Conservation (phyloP, 2,113 vertebrate genomes). For the Spermophilus dauricus region DNA sequence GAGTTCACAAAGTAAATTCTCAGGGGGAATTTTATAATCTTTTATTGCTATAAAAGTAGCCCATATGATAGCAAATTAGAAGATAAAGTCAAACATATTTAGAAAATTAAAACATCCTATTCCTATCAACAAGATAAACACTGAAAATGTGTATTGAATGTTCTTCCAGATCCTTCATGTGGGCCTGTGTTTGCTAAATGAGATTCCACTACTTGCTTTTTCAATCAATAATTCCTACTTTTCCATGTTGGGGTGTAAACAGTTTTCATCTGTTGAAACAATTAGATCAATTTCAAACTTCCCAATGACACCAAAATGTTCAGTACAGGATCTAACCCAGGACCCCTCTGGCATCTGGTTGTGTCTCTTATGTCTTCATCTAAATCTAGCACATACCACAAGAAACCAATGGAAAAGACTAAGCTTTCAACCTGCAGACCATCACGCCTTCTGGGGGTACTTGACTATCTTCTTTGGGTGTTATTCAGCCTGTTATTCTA, state of each 20-base stretch:
- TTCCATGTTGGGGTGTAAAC: background rate
- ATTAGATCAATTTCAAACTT: constrained; percentile 37
- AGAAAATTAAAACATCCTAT: background rate
- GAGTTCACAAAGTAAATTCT: constrained; percentile 34
- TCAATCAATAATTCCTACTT: background rate
- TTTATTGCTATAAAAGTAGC: constrained; percentile 58
- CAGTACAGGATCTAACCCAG: background rate
- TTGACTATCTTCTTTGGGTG: background rate
- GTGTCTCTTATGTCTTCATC: background rate
- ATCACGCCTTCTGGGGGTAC: background rate
- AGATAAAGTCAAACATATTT: constrained; percentile 55
- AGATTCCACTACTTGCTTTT: constrained; percentile 26
- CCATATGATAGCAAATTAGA: constrained; percentile 21
- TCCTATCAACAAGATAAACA: background rate
- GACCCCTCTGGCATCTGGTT: background rate
- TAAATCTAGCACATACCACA: background rate
- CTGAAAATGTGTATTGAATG: background rate
- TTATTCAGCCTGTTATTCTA: background rate
- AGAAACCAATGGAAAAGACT: background rate
- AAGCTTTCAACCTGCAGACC: background rate
- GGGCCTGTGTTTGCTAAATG: background rate
- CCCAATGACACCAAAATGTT: background rate
- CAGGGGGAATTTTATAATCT: background rate
- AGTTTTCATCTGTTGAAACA: constrained; percentile 2
- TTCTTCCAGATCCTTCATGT: background rate